phyloP scores from a whole-genome alignment of 92 coral and sea anemone genomes.

The Porites cylindrica region DNA sequence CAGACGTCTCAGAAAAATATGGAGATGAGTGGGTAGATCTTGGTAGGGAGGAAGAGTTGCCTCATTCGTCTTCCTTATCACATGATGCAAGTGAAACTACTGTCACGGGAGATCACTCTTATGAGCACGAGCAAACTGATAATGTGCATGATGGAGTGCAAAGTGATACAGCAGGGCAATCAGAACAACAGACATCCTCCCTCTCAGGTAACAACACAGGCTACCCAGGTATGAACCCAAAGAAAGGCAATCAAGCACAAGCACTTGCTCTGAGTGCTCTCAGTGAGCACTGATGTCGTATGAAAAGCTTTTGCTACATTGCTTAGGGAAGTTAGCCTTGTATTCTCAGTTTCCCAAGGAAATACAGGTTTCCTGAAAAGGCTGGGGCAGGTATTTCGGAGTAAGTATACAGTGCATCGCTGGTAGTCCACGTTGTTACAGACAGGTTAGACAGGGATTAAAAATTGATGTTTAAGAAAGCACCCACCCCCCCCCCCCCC shows the following conservation, averaged over 20 bases:
- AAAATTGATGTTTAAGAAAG: no score
- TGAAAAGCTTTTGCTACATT: no score
- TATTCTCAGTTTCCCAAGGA: no score
- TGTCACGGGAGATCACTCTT: neutral
- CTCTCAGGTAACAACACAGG: constrained; percentile 1
- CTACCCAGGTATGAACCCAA: neutral
- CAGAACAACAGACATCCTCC: neutral
- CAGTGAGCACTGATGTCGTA: neutral
- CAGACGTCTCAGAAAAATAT: constrained; percentile 24
- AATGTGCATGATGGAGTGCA: neutral
- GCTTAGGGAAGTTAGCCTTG: no score
- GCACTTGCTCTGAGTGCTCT: neutral
- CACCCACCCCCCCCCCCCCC: no score
- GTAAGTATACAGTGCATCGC: neutral
- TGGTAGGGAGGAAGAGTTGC: constrained; percentile 21
- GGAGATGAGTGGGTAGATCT: constrained; percentile 83
- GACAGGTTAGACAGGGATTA: no score
- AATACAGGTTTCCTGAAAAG: no score
- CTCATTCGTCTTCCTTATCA: neutral
- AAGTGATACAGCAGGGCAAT: neutral
- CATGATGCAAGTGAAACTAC: constrained; percentile 28
- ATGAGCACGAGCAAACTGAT: neutral
- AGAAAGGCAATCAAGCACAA: no score
- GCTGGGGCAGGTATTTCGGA: no score
- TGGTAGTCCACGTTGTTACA: neutral